A percentile compares a stretch with the other conserved stretches of the same genome.
Conservation (phyloP, 2,113 vertebrate species). For the Lota lota region DNA sequence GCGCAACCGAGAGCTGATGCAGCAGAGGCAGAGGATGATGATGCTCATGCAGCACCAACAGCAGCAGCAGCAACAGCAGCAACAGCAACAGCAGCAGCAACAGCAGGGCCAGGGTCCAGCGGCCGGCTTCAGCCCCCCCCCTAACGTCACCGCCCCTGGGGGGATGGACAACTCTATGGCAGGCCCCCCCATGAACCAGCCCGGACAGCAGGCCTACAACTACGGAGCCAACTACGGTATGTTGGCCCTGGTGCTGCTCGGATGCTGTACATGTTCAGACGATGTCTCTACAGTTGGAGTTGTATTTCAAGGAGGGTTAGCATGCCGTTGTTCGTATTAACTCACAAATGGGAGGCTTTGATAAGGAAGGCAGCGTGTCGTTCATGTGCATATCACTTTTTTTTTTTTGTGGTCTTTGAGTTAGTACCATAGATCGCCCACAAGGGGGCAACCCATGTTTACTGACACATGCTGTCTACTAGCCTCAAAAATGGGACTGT, state of each 20-base stretch:
- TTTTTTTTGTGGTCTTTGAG: too few species aligned
- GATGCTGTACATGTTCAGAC: too few species aligned
- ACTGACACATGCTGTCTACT: too few species aligned
- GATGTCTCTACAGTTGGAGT: too few species aligned
- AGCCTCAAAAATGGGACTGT: background rate
- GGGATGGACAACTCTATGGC: conserved; percentile 84
- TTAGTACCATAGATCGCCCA: too few species aligned
- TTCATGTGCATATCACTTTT: too few species aligned
- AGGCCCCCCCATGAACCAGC: conserved; percentile 79
- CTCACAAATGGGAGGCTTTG: too few species aligned
- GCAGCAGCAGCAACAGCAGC: conserved; percentile 73
- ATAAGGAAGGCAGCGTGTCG: too few species aligned
- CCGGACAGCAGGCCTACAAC: conserved; percentile 85
- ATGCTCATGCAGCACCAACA: conserved; percentile 88
- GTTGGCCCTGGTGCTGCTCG: background rate
- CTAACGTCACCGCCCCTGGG: conserved; percentile 89
- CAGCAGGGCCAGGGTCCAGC: conserved; percentile 64
- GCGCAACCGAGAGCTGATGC: conserved; percentile 88
- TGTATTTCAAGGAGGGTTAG: too few species aligned
- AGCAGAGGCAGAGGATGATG: conserved; percentile 88
- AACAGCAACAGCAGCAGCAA: conserved; percentile 65
- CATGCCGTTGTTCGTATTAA: too few species aligned
- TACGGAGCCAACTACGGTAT: conserved; percentile 90
- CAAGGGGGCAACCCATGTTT: too few species aligned
- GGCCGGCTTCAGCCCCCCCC: conserved; percentile 88